Base-by-base conservation (phyloP, 2,113 vertebrate genomes). In the Cephalopterus ornatus region DNA sequence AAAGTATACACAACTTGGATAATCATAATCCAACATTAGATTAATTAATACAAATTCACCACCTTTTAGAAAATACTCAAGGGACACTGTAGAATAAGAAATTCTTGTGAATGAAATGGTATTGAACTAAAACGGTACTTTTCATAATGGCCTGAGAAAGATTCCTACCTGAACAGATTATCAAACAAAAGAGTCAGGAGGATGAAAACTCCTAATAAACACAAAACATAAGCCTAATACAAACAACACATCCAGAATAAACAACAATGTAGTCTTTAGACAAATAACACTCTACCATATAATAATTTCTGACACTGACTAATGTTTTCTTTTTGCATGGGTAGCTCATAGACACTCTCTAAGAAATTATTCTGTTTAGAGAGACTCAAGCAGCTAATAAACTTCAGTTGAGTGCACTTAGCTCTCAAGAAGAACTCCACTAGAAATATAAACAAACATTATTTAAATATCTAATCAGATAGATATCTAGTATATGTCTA, bases 361-460 rank as follows among this genome's bases (percentile, higher is more conserved):
- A 93, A 91, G 80, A 95, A 95, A 95, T 96, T 81, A 85, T 65
- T 95, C 68, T 77, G 30, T 87, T 96, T 78, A 71, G 88, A 93
- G 71, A 80, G 30, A 76, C 28, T 94, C 84, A 82, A 87, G 93
- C 66, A 94, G 94, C 89, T 95, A 95, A 95, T 89, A 95, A 96
- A 94, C 89, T 85, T 95, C 84, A 95, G 19, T 17, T 92, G 91
- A 93, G 73, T 92, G 77, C 84, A 93, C 91, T 95, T 89, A 91
- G 37, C 61, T 88, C 73, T 84, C 66, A 85, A 87, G 81, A 78
- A 87, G 81, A 93, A 85, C 72, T 65, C 28, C 63, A 71, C 56
- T 30, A 81, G 80, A 87, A 91, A 84, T 85, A 91, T 82, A 92
- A 92, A 32, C 86, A 95, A 95, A 88, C 53, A 80, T 72, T 79